Conservation (phyloP, 2,797 vertebrate species). For the Cryptoblepharus egeriae region DNA sequence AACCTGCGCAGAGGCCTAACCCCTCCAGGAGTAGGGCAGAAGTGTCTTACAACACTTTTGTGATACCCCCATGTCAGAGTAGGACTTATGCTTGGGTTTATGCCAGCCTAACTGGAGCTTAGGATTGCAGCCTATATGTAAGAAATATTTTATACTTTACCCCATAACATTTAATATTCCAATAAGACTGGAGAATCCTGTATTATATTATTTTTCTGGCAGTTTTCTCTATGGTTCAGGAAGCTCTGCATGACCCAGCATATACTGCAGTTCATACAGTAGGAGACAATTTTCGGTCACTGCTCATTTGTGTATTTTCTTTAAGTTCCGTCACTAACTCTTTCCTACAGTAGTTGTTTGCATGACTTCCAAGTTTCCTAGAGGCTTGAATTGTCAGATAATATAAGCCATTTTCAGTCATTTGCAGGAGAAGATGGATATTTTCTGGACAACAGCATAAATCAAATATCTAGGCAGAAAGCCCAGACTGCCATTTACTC, state of each 20-base stretch:
- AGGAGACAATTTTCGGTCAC: neutral
- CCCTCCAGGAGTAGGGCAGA: too few species aligned
- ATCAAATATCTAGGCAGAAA: slow-evolving; percentile 30
- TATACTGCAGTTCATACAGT: neutral
- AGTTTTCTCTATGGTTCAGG: neutral
- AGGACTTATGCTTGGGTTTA: too few species aligned
- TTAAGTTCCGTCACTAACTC: neutral
- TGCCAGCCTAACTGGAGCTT: too few species aligned
- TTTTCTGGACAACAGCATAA: neutral
- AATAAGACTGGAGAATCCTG: neutral
- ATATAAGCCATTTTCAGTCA: slow-evolving; percentile 12
- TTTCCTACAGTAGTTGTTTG: neutral
- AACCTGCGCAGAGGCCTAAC: too few species aligned
- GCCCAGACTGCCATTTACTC: slow-evolving; percentile 8
- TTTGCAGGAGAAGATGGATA: neutral
- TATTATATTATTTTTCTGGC: neutral
- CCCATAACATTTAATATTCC: neutral
- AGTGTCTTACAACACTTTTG: too few species aligned
- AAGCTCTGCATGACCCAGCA: neutral
- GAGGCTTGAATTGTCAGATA: slow-evolving; percentile 10
- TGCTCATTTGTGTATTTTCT: neutral
- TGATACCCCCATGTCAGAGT: too few species aligned
- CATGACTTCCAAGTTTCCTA: neutral
- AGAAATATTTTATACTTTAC: neutral
- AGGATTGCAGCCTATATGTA: too few species aligned